Evolutionary conservation across 1,140 invertebrate genomes (phyloP).

Genomic region (Odontomachus brunneus): DNA sequence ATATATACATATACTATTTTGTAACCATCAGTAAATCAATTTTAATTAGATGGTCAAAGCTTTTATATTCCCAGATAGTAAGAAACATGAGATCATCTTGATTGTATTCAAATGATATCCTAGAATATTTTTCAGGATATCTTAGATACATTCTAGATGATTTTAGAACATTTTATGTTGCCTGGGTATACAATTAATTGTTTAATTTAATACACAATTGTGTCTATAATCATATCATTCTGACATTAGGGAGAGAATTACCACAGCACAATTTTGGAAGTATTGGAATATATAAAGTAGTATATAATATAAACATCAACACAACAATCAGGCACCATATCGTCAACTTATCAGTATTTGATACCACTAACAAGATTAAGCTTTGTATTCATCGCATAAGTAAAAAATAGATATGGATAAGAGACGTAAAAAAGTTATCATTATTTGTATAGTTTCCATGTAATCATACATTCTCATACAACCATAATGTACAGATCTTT

Average conservation of each 20-base stretch:
- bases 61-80: no score
- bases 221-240: neutral
- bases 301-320: conserved; percentile 9
- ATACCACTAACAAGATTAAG: conserved; percentile 37
- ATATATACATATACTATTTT: conserved; percentile 1
- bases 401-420: conserved; percentile 51
- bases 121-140: no score
- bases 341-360: conserved; percentile 25
- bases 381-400: conserved; percentile 21
- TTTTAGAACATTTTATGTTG: no score
- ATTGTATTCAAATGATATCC: no score
- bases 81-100: no score
- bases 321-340: conserved; percentile 35
- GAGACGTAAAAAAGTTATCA: conserved; percentile 41
- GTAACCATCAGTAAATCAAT: conserved; percentile 25
- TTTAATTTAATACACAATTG: no score
- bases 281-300: neutral
- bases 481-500: conserved; percentile 19
- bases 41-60: neutral
- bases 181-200: no score
- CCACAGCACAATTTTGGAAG: conserved; percentile 37
- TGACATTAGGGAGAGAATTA: conserved; percentile 30
- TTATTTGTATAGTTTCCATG: conserved; percentile 25
- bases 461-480: conserved; percentile 1
- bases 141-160: no score